Conservation (phyloP, 1,140 invertebrate genomes). For the Brachionus paranguensis region DNA sequence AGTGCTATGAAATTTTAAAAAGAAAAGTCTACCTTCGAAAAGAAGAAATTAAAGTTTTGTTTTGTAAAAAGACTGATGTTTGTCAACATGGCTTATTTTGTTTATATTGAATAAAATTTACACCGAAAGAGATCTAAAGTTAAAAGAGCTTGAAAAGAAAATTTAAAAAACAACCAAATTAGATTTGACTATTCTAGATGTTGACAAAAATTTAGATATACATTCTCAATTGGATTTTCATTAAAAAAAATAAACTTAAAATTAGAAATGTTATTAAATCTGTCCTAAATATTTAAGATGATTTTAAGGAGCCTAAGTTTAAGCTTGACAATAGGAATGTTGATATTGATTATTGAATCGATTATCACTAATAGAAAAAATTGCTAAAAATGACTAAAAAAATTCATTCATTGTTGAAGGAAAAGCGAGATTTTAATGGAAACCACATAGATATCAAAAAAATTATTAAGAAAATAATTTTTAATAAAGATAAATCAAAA, state of each 20-base stretch:
- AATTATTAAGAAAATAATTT: no score
- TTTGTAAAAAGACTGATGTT: background rate
- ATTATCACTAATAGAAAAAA: no score
- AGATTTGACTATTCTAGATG: background rate
- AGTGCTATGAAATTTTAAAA: background rate
- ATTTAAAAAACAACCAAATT: background rate
- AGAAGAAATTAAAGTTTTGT: background rate
- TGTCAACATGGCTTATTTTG: background rate
- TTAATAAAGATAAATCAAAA: no score
- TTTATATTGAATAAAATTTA: background rate
- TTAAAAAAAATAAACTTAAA: no score
- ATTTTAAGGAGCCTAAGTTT: background rate
- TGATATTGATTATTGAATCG: background rate
- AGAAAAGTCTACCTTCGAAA: background rate
- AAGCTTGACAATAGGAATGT: background rate
- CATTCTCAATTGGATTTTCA: no score
- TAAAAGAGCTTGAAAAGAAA: background rate
- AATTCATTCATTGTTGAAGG: no score
- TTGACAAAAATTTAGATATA: background rate
- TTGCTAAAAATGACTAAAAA: no score
- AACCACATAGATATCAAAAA: no score
- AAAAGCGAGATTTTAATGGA: no score
- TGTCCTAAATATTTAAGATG: background rate
- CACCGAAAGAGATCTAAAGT: background rate
- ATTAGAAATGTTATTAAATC: no score